A percentile compares a stretch with the other conserved stretches of the same genome.
These are phyloP conservation scores for Vulpes ferrilata DNA, from an alignment of 2,113 vertebrate species.

Conservation along the genomic window DNA sequence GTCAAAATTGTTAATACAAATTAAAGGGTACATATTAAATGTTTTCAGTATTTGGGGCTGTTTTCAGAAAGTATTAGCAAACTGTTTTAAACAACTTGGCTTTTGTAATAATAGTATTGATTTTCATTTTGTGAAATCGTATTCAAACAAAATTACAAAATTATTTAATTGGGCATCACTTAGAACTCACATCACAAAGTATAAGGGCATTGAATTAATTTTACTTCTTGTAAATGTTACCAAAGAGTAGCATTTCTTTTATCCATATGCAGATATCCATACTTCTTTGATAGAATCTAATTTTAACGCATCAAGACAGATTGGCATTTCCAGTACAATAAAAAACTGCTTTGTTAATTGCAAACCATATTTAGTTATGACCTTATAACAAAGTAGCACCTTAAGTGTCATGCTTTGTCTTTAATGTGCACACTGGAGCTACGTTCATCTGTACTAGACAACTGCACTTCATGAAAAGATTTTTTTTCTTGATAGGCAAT, in stretches of 20 bases:
- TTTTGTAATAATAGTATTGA: slow-evolving; percentile 55
- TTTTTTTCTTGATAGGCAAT: slow-evolving; percentile 88
- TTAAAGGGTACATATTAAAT: slow-evolving; percentile 9
- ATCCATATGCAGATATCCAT: slow-evolving; percentile 77
- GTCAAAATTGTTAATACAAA: neutral
- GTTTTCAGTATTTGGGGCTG: neutral
- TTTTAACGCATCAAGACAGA: slow-evolving; percentile 86
- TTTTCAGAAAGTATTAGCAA: slow-evolving; percentile 58
- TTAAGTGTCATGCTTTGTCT: slow-evolving; percentile 86
- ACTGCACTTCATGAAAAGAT: slow-evolving; percentile 85
- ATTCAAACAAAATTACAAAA: slow-evolving; percentile 43
- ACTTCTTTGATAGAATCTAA: slow-evolving; percentile 84
- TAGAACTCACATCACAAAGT: slow-evolving; percentile 22
- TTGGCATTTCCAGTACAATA: slow-evolving; percentile 85
- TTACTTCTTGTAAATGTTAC: slow-evolving; percentile 74
- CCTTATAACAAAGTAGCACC: slow-evolving; percentile 88
- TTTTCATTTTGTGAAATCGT: slow-evolving; percentile 61
- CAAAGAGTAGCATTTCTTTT: slow-evolving; percentile 71
- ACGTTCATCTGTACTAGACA: slow-evolving; percentile 86
- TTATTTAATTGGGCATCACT: slow-evolving; percentile 44
- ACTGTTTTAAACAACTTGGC: slow-evolving; percentile 21
- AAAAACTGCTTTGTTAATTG: slow-evolving; percentile 87
- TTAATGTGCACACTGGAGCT: slow-evolving; percentile 82
- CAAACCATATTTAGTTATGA: slow-evolving; percentile 88
- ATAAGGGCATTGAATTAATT: slow-evolving; percentile 55